Base-by-base conservation (phyloP, 2,797 vertebrate genomes). In the Linurgus olivaceus region DNA sequence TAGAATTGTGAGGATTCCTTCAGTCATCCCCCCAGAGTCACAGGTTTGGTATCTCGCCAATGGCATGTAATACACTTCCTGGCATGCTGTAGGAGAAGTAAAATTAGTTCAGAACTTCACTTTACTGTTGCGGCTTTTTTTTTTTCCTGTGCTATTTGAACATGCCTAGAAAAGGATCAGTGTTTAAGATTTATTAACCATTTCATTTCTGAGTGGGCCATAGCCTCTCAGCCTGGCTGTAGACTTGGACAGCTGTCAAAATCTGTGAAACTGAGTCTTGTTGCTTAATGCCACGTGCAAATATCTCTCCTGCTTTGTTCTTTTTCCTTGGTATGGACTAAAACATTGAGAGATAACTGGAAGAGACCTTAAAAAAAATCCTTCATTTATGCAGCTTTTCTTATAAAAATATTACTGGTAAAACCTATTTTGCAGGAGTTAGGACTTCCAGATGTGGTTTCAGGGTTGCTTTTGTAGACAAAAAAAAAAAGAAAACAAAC, bases 1-100 rank as follows among this genome's bases (percentile, higher is more conserved):
- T 47, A 93, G 93, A 94, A 94, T 84, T 88, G 94, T 93, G 93
- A 96, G 96, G 96, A 97, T 94, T 97, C 94, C 96, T 96, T 96
- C 93, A 96, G 93, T 95, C 94, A 95, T 95, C 91, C 96, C 92
- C 87, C 94, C 75, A 84, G 96, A 97, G 96, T 97, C 91, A 59
- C 91, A 88, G 94, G 87, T 91, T 96, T 97, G 96, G 94, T 94
- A 91, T 94, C 96, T 95, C 14, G 96, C 95, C 96, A 97, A 3
- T 96, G 96, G 82, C 89, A 71, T 96, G 79, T 93, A 96, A 96
- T 94, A 93, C 94, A 58, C 82, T 96, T 96, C 94, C 96, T 96
- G 91, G 93, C 93, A 94, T 84, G 91, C 89, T 88, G 73, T 10
- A 93, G 70, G 91, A 96, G 96, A 95, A 90, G 89, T 94, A 93